These are phyloP conservation scores for Leptoclinus maculatus DNA, from an alignment of 2,797 vertebrate genomes.

Conservation along the genomic window DNA sequence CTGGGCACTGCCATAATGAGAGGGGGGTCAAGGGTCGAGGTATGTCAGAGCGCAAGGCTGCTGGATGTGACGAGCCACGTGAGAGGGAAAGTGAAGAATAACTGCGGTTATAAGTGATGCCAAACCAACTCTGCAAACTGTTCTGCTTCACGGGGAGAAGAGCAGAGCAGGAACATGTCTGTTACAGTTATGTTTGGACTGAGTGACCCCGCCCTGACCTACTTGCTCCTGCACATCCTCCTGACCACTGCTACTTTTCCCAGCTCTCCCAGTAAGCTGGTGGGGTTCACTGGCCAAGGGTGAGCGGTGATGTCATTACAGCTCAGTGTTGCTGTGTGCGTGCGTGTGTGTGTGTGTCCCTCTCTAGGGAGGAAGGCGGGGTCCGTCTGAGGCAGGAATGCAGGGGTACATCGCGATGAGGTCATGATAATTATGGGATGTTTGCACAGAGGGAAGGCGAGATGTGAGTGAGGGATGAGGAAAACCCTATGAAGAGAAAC, in stretches of 20 bases:
- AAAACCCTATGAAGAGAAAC: slow-evolving; percentile 24
- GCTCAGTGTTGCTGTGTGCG: not conserved
- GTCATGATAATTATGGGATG: slow-evolving; percentile 74
- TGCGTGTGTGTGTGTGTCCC: not conserved
- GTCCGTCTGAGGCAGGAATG: slow-evolving; percentile 63
- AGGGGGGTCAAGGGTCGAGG: slow-evolving; percentile 60
- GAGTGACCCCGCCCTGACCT: slow-evolving; percentile 38
- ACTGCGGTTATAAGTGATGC: slow-evolving; percentile 6
- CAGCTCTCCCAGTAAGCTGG: slow-evolving; percentile 24
- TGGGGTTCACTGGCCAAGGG: slow-evolving; percentile 23
- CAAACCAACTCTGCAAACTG: slow-evolving; percentile 13
- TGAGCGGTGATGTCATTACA: slow-evolving; percentile 56
- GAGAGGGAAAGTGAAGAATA: slow-evolving; percentile 37
- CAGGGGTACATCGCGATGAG: slow-evolving; percentile 67
- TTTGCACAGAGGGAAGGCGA: slow-evolving; percentile 60
- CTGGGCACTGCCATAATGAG: slow-evolving; percentile 53
- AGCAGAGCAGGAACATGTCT: slow-evolving; percentile 14
- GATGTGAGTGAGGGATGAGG: slow-evolving; percentile 44
- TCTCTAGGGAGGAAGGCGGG: slow-evolving; percentile 48
- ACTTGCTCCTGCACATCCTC: slow-evolving; percentile 32
- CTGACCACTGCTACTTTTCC: slow-evolving; percentile 20
- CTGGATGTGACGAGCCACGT: slow-evolving; percentile 57
- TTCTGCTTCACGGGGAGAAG: slow-evolving; percentile 12
- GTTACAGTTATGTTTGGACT: slow-evolving; percentile 2
- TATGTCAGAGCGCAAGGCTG: slow-evolving; percentile 52